Conservation (phyloP, 2,113 vertebrate genomes). For the Fregata magnificens region DNA sequence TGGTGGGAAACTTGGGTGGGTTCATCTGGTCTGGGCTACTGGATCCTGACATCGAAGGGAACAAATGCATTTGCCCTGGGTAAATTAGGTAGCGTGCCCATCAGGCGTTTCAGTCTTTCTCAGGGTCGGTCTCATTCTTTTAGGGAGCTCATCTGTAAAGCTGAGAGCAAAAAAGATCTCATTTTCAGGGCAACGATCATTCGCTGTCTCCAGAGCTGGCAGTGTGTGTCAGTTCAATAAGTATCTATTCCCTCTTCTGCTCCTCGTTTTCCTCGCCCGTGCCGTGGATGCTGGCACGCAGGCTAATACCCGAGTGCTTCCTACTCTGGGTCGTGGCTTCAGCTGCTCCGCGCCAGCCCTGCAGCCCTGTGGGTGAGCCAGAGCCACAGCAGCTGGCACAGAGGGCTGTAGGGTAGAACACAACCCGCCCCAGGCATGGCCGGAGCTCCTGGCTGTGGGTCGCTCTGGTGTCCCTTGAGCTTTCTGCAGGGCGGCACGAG, state of each 20-base stretch:
- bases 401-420: too few species aligned
- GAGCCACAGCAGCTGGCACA: too few species aligned
- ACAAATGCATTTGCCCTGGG: background rate
- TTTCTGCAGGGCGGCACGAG: background rate
- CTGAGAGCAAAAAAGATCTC: background rate
- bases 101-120: background rate
- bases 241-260: background rate
- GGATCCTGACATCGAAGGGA: background rate
- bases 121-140: background rate
- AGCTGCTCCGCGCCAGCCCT: background rate
- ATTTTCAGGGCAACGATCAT: background rate
- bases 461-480: background rate
- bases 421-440: fast-evolving
- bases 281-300: background rate
- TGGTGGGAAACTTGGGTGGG: background rate
- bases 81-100: background rate
- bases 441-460: background rate
- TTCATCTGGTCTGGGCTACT: background rate
- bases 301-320: background rate
- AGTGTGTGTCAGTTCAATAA: fast-evolving
- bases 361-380: fast-evolving
- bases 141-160: background rate
- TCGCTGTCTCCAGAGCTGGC: background rate
- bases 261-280: fast-evolving
- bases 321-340: background rate